A percentile compares a stretch with the other conserved stretches of the same genome.
Conservation (phyloP, 2,797 vertebrate species). For the Scyliorhinus canicula region DNA sequence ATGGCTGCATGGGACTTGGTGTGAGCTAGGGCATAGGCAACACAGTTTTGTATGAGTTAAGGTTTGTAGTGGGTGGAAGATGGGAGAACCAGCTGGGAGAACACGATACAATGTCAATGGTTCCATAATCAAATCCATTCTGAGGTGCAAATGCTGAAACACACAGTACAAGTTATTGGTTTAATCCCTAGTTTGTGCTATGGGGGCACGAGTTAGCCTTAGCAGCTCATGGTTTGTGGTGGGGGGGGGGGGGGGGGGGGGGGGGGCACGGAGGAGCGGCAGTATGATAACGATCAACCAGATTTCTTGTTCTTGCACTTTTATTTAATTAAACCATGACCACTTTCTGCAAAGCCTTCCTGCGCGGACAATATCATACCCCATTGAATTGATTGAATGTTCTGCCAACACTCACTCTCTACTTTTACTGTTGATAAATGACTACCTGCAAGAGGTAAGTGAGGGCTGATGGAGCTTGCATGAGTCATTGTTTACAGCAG, state of each 20-base stretch:
- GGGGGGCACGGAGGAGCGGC: too few species aligned
- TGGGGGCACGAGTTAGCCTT: neutral
- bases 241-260: too few species aligned
- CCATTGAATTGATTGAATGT: neutral
- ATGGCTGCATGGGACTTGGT: neutral
- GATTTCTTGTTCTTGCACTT: neutral
- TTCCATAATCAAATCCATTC: neutral
- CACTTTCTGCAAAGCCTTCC: neutral
- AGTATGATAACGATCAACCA: neutral
- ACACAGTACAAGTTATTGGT: neutral
- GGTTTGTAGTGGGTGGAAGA: neutral
- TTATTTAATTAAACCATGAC: neutral
- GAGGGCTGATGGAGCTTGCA: neutral
- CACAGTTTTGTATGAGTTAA: neutral
- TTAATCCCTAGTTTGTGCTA: neutral
- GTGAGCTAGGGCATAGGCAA: neutral
- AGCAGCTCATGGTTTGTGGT: neutral
- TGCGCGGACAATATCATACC: neutral
- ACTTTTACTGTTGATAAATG: neutral
- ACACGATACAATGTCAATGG: neutral
- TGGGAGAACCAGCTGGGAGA: neutral
- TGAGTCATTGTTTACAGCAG: constrained; percentile 1
- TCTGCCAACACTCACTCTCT: neutral
- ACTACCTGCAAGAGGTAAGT: neutral
- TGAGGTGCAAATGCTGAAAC: neutral